These are phyloP conservation scores for Eupeodes luniger DNA, from an alignment of 2,888 invertebrate genomes.

Conservation along the genomic window DNA sequence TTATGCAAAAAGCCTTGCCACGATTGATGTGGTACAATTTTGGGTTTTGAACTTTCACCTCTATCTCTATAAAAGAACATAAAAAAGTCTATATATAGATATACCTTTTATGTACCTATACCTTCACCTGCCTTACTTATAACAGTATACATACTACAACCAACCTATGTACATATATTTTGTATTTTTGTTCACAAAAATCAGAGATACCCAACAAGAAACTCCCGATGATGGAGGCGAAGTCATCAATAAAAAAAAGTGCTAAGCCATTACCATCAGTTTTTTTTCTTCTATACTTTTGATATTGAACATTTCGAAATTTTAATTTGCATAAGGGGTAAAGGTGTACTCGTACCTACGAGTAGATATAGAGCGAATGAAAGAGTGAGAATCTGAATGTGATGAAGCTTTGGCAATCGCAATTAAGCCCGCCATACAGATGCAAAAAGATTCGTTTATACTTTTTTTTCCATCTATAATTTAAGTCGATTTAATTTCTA, in stretches of 20 bases:
- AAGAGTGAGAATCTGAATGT: slow-evolving; percentile 8
- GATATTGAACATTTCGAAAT: slow-evolving; percentile 42
- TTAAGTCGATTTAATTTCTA: slow-evolving; percentile 52
- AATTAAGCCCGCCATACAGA: slow-evolving; percentile 61
- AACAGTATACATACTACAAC: no score
- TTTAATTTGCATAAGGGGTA: slow-evolving; percentile 59
- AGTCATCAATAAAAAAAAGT: slow-evolving; percentile 57
- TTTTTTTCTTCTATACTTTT: slow-evolving; percentile 18
- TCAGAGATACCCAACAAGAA: slow-evolving; percentile 46
- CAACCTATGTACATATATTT: neutral
- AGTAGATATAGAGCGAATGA: neutral
- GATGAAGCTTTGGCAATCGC: slow-evolving; percentile 52
- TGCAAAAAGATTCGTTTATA: slow-evolving; percentile 56
- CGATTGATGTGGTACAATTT: slow-evolving; percentile 75
- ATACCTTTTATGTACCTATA: neutral
- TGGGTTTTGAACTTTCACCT: slow-evolving; percentile 72
- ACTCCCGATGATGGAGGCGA: slow-evolving; percentile 43
- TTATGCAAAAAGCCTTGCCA: slow-evolving; percentile 68
- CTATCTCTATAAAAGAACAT: slow-evolving; percentile 9
- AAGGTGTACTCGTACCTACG: neutral
- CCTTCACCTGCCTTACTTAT: neutral
- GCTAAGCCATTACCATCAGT: slow-evolving; percentile 22
- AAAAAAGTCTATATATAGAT: slow-evolving; percentile 24
- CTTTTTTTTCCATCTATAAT: neutral
- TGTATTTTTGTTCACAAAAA: slow-evolving; percentile 22